phyloP scores from a whole-genome alignment of 2,888 invertebrate genomes.

The Eilema sororculum region DNA sequence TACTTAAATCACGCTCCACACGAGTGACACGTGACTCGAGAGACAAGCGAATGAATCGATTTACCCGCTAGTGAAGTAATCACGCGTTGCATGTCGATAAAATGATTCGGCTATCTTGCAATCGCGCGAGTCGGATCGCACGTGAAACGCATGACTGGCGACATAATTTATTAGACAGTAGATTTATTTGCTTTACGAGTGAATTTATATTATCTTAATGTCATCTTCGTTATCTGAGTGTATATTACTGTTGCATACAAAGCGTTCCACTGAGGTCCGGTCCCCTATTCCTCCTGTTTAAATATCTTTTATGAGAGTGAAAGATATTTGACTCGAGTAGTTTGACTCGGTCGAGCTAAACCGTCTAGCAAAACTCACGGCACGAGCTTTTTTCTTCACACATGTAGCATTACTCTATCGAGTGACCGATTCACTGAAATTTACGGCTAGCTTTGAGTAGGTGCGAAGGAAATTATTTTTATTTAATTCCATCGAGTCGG shows the following conservation, averaged over 20 bases:
- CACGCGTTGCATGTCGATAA: not conserved
- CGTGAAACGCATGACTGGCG: not conserved
- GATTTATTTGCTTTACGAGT: constrained; percentile 1
- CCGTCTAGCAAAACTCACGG: no score
- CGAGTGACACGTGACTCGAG: not conserved
- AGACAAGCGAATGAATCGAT: not conserved
- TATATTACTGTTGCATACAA: not conserved
- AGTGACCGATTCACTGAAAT: no score
- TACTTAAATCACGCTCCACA: not conserved
- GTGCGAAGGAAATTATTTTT: no score
- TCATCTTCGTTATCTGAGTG: not conserved
- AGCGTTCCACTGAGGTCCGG: not conserved
- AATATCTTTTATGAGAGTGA: not conserved
- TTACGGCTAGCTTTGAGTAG: no score
- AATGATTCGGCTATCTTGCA: not conserved
- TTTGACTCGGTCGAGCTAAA: no score
- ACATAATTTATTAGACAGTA: constrained; percentile 4
- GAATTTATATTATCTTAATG: not conserved
- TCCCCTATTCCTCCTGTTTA: no score
- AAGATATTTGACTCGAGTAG: not conserved
- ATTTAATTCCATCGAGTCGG: no score
- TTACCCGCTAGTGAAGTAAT: constrained; percentile 2
- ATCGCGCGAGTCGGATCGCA: not conserved
- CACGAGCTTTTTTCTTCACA: no score
- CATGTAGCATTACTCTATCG: no score